Evolutionary conservation across 2,888 invertebrate species (phyloP), one percentile per base, ranked within the genome.

Genomic region (Hypomecis atomaria): DNA sequence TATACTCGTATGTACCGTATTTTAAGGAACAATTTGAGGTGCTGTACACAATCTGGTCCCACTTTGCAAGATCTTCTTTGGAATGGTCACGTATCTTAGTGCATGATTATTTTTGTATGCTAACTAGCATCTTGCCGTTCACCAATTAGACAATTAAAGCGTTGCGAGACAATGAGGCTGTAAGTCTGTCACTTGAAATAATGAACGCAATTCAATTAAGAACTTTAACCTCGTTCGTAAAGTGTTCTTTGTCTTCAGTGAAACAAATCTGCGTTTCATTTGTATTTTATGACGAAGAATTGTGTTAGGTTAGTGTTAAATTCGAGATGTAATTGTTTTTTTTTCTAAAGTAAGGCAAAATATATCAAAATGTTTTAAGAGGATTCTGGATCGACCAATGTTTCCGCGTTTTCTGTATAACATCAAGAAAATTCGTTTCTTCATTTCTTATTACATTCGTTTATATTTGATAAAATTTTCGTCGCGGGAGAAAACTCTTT

Each of bases 181-280:
- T 71, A 70, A 67, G 65, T 71, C 68, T 68, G 71, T 71, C 68
- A 67, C 65, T 63, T 58, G 54, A 53, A 45, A 57, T 66, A 65
- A 65, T 61, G 53, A 67, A 61, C 50, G 58, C 62, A 59, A 65
- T 69, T 69, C 62, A 67, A 67, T 69, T 69, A 69, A 67, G 65
- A 62, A 61, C 37, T 71, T 23, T 71, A 71, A 44, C 69, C 64
- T 65, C 60, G 55, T 65, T 66, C 67, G 56, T 36, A 44, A 65
- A 56, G 44, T 47, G 64, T 59, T 67, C 71, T 65, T 70, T 68
- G 69, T 70, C 44, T 66, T 48, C 0, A 54, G 56, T 57, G 37
- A 54, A 59, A 59, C 42, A 50, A 47, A 60, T 57, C 59, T 58
- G 37, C 56, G 34, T 7, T 53, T 34, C 13, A 48, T 54, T 48